phyloP scores from a whole-genome alignment of 2,888 invertebrate genomes.

The Endotricha flammealis region DNA sequence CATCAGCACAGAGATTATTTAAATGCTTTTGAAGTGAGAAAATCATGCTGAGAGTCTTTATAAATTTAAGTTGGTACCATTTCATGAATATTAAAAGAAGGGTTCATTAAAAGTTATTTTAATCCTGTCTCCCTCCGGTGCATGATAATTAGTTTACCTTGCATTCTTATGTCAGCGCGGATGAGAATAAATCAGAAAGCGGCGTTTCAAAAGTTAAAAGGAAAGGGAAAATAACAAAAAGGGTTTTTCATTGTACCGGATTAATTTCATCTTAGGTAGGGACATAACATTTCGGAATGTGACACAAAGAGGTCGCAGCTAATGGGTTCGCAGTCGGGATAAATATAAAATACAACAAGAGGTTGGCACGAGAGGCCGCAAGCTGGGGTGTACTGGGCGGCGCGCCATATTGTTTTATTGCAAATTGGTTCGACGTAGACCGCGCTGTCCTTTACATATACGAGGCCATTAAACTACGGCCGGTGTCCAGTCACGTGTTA shows the following conservation, averaged over 20 bases:
- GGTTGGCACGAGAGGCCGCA: slow-evolving; percentile 41
- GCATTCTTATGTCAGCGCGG: slow-evolving; percentile 21
- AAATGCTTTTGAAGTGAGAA: slow-evolving; percentile 20
- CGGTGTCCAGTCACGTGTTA: slow-evolving; percentile 73
- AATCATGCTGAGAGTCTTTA: slow-evolving; percentile 29
- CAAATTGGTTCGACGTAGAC: slow-evolving; percentile 75
- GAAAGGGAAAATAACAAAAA: slow-evolving; percentile 1
- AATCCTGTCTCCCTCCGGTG: slow-evolving; percentile 39
- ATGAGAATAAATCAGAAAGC: slow-evolving; percentile 7
- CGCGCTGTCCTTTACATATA: slow-evolving; percentile 76
- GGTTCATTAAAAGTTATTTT: slow-evolving; percentile 51
- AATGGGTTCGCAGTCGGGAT: slow-evolving; percentile 47
- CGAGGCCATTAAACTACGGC: slow-evolving; percentile 72
- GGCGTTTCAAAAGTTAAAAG: slow-evolving; percentile 9
- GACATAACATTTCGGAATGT: slow-evolving; percentile 41
- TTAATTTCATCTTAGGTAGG: slow-evolving; percentile 37
- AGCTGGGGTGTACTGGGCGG: slow-evolving; percentile 45
- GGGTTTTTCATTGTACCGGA: slow-evolving; percentile 20
- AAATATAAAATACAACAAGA: slow-evolving; percentile 47
- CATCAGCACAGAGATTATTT: slow-evolving; percentile 22
- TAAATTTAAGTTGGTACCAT: slow-evolving; percentile 31
- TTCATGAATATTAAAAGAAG: slow-evolving; percentile 47
- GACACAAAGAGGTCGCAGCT: slow-evolving; percentile 49
- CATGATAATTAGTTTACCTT: slow-evolving; percentile 43
- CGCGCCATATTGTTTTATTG: slow-evolving; percentile 75